Base-by-base conservation (phyloP, 1,140 invertebrate genomes). In the Drosophila malerkotliana region DNA sequence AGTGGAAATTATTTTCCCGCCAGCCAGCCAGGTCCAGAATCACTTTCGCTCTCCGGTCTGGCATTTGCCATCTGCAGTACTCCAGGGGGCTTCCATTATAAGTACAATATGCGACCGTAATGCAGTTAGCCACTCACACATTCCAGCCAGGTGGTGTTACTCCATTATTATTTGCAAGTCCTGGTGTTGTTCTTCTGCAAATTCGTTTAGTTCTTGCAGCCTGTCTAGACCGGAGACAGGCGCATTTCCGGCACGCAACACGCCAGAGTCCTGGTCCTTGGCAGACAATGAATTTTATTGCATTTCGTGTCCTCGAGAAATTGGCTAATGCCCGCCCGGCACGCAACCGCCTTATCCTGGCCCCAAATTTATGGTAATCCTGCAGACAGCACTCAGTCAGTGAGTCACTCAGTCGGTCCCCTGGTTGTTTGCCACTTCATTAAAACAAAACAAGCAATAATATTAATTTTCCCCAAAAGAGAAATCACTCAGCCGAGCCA, bases 181-280 rank as follows among this genome's bases (percentile, higher is more conserved):
- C 18, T 24, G 10, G 9, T 55, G 26, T 30, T 55, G 28, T 56
- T 28, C 7, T 47, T 56, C 10, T 81, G 39, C 4, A 41, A 41
- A 81, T 73, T 82, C 55, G 71, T 49, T 48, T 73, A 32, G 60
- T 77, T 32, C 79, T 51, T 56, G 44, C 57, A 45, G 58, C 56
- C 10, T 37, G 79, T 81, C 79, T 81, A 81, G 79, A 81, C 79
- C 73, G 79, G 79, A 82, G 58, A 53, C 74, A 71, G 53, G 67
- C 51, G 79, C 79, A 81, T 81, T 82, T 81, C 79, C 79, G 68
- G 68, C 79, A 81, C 79, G 79, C 79, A 77, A 47, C 44, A 47
- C 44, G 44, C 44, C 44, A 8, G 44, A 77, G 59, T 37, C 47
- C 53, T 18, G 24, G 26, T 68, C 39, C 63, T 54, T 14, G 75